Percentiles rank a stretch among this genome's conserved stretches.
These are phyloP conservation scores for Hydropotes inermis DNA, from an alignment of 2,113 vertebrate genomes.

Conservation along the genomic window DNA sequence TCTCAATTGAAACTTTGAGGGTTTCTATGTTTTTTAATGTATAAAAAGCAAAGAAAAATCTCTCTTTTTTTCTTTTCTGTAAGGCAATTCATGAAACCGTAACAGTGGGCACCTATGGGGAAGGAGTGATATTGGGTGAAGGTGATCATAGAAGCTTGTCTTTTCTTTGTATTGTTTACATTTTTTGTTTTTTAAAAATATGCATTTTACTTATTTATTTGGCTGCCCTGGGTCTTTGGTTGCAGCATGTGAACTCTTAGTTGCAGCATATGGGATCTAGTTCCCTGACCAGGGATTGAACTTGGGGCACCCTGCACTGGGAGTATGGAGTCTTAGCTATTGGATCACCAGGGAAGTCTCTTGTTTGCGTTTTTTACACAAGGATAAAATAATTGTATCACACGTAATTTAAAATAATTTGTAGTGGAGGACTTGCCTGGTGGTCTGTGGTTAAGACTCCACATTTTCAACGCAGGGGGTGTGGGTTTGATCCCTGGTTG, in stretches of 20 bases:
- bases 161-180: not conserved
- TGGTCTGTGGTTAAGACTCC: not conserved
- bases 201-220: not conserved
- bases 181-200: not conserved
- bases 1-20: not conserved
- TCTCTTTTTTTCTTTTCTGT: not conserved
- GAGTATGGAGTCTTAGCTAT: not conserved
- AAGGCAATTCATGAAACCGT: not conserved
- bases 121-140: not conserved
- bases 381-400: not conserved
- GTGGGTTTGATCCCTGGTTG: not conserved
- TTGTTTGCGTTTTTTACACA: not conserved
- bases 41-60: not conserved
- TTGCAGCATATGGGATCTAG: not conserved
- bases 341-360: not conserved
- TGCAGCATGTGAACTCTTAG: not conserved
- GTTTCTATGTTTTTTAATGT: not conserved
- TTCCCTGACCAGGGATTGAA: not conserved
- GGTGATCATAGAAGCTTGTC: not conserved
- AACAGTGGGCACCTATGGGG: not conserved
- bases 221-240: not conserved
- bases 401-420: not conserved
- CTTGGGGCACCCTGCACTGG: not conserved
- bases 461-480: not conserved
- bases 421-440: not conserved